Conservation (phyloP, 2,888 invertebrate species). For the Mythimna pallens region DNA sequence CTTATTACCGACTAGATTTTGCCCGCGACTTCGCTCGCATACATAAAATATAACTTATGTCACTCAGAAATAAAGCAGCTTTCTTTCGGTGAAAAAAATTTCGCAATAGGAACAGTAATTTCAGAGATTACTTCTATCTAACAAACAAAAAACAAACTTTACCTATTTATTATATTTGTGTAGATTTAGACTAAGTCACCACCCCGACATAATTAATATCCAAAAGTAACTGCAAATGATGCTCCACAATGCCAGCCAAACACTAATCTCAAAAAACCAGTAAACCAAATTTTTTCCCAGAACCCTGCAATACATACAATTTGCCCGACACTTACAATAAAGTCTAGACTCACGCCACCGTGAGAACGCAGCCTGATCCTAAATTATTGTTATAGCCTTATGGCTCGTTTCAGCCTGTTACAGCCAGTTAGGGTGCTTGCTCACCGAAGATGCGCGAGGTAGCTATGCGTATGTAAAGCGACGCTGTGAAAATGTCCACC, state of each 20-base stretch:
- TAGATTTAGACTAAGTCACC: no score
- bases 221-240: not conserved
- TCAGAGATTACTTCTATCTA: no score
- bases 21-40: no score
- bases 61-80: no score
- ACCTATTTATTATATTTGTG: no score
- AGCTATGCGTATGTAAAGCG: not conserved
- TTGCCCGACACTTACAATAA: constrained; percentile 25
- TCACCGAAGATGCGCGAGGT: not conserved
- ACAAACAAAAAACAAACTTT: no score
- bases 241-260: not conserved
- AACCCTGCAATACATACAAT: constrained; percentile 30
- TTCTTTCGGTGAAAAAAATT: no score
- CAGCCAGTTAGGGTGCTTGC: constrained; percentile 12
- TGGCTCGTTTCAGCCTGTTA: constrained; percentile 12
- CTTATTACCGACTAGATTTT: no score
- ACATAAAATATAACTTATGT: no score
- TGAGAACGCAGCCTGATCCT: constrained; percentile 34
- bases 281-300: constrained; percentile 1
- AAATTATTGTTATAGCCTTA: constrained; percentile 39
- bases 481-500: not conserved
- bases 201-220: not conserved
- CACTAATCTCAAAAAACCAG: not conserved
- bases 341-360: constrained; percentile 13
- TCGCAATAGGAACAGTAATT: no score